A percentile compares a stretch with the other conserved stretches of the same genome.
Conservation (phyloP, 2,888 invertebrate species). For the Chrysolina oricalcia region DNA sequence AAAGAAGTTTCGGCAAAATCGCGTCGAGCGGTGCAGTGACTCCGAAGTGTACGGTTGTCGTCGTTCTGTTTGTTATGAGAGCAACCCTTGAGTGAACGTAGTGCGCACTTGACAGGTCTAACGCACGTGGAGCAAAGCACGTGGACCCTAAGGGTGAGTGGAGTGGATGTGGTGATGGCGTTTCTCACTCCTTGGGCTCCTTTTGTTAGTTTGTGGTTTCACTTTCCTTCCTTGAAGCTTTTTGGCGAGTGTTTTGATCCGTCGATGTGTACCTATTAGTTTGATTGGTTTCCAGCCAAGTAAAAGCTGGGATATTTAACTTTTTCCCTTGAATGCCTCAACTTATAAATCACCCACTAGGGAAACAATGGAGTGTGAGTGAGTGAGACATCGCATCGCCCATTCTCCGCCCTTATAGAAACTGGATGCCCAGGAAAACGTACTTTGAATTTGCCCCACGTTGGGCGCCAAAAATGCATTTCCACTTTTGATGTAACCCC, state of each 20-base stretch:
- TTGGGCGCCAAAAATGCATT: constrained; percentile 11
- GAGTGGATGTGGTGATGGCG: background rate
- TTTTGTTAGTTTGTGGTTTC: background rate
- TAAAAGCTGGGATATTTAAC: no score
- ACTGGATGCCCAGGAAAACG: no score
- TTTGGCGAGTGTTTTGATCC: no score
- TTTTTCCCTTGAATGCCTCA: no score
- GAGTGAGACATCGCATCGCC: background rate
- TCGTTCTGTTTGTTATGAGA: constrained; percentile 5
- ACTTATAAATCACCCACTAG: no score
- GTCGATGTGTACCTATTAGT: no score
- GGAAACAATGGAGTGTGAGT: background rate
- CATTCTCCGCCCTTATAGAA: no score
- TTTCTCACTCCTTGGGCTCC: background rate
- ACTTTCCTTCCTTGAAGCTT: background rate
- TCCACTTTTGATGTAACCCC: background rate
- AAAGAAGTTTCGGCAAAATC: constrained; percentile 3
- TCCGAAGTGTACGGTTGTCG: background rate
- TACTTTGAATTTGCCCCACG: background rate
- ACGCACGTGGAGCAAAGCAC: background rate
- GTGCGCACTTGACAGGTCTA: background rate
- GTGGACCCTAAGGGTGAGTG: background rate
- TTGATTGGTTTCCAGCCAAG: no score
- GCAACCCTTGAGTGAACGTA: constrained; percentile 18
- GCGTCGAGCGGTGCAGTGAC: constrained; percentile 15